A percentile compares a stretch with the other conserved stretches of the same genome.
Conservation (phyloP, 2,888 invertebrate species). For the Lomographa bimaculata region DNA sequence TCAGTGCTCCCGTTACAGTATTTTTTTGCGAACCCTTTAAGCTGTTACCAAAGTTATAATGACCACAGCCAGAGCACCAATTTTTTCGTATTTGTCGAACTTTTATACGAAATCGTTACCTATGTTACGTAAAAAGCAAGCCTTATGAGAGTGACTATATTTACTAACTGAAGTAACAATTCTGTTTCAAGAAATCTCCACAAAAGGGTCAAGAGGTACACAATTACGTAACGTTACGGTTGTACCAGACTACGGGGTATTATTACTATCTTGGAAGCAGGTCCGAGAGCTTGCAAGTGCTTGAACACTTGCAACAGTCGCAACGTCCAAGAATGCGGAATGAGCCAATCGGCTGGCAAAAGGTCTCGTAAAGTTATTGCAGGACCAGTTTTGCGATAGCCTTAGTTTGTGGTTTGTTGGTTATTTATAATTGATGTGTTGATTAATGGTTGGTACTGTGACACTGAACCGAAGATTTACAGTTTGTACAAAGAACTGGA, state of each 20-base stretch:
- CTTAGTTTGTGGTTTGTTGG: conserved; percentile 25
- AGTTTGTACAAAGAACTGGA: background rate
- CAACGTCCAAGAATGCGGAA: conserved; percentile 35
- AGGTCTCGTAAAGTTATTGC: conserved; percentile 45
- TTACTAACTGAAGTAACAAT: too few relatives aligned
- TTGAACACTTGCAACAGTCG: conserved; percentile 17
- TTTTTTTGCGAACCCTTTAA: too few relatives aligned
- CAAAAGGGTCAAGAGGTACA: conserved; percentile 9
- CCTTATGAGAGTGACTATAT: too few relatives aligned
- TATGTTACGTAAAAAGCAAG: too few relatives aligned
- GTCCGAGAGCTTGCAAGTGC: conserved; percentile 1
- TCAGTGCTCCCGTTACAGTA: too few relatives aligned
- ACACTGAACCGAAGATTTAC: conserved; percentile 5
- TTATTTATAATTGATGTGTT: conserved; percentile 36
- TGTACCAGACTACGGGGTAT: background rate
- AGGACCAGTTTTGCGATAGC: conserved; percentile 35
- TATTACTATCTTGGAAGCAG: conserved; percentile 7
- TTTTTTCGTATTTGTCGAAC: too few relatives aligned
- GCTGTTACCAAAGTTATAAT: background rate
- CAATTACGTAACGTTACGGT: background rate
- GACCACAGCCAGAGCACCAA: too few relatives aligned
- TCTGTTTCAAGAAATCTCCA: too few relatives aligned
- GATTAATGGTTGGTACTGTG: conserved; percentile 22
- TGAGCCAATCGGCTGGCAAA: conserved; percentile 51
- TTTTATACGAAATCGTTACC: too few relatives aligned